phyloP scores from a whole-genome alignment of 2,888 invertebrate species.

The Lottia scabra region DNA sequence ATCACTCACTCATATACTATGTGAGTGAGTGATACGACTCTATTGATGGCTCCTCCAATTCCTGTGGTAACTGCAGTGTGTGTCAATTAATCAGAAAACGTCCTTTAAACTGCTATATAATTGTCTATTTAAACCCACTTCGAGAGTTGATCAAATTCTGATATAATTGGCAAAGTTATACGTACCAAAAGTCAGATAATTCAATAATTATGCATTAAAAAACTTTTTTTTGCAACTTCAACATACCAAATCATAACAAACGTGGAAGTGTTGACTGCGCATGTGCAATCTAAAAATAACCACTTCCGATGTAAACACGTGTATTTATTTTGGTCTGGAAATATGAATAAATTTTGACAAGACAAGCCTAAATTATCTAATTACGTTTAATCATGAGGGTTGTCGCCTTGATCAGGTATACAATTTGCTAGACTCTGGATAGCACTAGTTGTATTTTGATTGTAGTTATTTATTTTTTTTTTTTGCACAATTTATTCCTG shows the following conservation, averaged over 20 bases:
- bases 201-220: too few species aligned
- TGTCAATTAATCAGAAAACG: too few species aligned
- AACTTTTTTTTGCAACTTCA: background rate
- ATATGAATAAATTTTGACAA: background rate
- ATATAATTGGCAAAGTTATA: too few species aligned
- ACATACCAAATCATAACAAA: constrained; percentile 11
- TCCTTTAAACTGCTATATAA: too few species aligned
- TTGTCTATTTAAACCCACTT: too few species aligned
- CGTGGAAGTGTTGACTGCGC: constrained; percentile 19
- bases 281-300: background rate
- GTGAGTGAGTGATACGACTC: too few species aligned
- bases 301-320: constrained; percentile 17
- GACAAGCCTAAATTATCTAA: background rate
- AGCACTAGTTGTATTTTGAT: background rate
- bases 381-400: constrained; percentile 18
- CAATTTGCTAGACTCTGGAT: background rate
- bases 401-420: constrained; percentile 28
- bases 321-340: constrained; percentile 15
- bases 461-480: background rate
- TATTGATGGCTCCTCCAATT: too few species aligned
- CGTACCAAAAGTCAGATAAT: too few species aligned
- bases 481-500: too few species aligned
- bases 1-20: too few species aligned
- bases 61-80: too few species aligned
- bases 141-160: too few species aligned